Conservation (phyloP, 2,888 invertebrate species). For the Eurytoma adleriae region DNA sequence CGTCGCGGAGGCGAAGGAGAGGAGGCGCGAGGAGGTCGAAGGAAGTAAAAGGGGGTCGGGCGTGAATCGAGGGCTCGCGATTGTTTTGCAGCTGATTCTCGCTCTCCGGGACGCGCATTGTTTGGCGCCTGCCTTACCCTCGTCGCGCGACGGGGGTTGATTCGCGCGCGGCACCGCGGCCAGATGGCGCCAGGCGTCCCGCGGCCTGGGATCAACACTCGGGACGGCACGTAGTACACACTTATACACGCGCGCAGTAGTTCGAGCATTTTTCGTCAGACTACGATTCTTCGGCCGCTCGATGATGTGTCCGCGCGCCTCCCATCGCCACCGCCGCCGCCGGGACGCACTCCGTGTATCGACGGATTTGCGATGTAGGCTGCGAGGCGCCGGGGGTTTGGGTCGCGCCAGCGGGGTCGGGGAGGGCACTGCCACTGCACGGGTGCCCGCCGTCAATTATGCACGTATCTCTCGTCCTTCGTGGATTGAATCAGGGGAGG, state of each 20-base stretch:
- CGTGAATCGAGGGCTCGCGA: neutral
- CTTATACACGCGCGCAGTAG: slow-evolving; percentile 37
- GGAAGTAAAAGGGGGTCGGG: neutral
- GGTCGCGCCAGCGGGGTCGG: too few relatives aligned
- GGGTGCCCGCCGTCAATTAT: neutral
- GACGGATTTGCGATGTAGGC: too few relatives aligned
- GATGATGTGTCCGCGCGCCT: too few relatives aligned
- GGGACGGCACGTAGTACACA: neutral
- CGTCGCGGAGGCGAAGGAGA: too few relatives aligned
- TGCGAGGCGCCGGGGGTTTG: too few relatives aligned
- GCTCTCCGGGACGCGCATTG: slow-evolving; percentile 14
- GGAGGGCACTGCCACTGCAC: too few relatives aligned
- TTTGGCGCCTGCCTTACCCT: slow-evolving; percentile 52
- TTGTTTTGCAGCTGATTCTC: slow-evolving; percentile 54
- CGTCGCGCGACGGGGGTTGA: slow-evolving; percentile 46
- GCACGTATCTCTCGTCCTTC: neutral
- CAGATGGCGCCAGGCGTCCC: slow-evolving; percentile 51
- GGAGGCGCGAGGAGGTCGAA: neutral
- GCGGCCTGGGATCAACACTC: slow-evolving; percentile 19
- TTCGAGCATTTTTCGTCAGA: slow-evolving; percentile 54
- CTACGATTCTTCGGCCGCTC: slow-evolving; percentile 25
- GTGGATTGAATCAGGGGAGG: neutral
- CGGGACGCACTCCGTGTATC: too few relatives aligned
- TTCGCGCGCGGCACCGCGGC: slow-evolving; percentile 13
- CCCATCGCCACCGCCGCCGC: too few relatives aligned